Evolutionary conservation across 2,888 invertebrate genomes (phyloP), one percentile per base, ranked within the genome.

Genomic region (Sphaerophoria rueppellii): DNA sequence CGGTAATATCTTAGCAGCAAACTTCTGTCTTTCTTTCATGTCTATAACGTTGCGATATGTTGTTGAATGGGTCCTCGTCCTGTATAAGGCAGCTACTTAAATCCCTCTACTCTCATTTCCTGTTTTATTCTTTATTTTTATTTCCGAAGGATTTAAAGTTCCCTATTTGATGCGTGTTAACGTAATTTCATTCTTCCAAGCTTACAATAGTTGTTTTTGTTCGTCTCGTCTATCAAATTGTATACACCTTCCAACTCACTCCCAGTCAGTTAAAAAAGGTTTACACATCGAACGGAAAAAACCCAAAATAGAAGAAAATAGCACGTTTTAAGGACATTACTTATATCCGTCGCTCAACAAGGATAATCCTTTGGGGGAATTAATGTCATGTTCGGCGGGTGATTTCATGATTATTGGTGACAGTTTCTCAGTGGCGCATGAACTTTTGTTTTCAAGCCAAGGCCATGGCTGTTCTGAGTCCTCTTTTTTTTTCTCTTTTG

Each of bases 401-500:
- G 85, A 85, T 85, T 85, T 70, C 76, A 80, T 85, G 81, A 76
- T 85, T 81, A 76, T 85, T 76, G 76, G 54, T 81, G 85, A 85
- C 81, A 81, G 72, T 73, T 54, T 80, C 74, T 46, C 67, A 73
- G 67, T 73, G 65, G 54, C 46, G 61, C 57, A 69, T 77, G 73
- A 82, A 82, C 82, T 67, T 77, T 77, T 50, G 50, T 35, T 43
- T 60, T 63, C 32, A 34, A 63, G 54, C 40, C 73, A 61, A 50
- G 50, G 52, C 63, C 43, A 58, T 57, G 7, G 65, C 12, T 63
- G 57, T 72, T 63, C n/a, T 52, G 34, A 14, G 4, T 12, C 35
- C 7, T 37, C 4, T 50, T 46, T 1, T 34, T 12, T 1, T 37
- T 11, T 6, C 48, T 12, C 4, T 46, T 34, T 63, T 9, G 48